Conservation (phyloP, 2,888 invertebrate species). For the Acanthoscelides obtectus region DNA sequence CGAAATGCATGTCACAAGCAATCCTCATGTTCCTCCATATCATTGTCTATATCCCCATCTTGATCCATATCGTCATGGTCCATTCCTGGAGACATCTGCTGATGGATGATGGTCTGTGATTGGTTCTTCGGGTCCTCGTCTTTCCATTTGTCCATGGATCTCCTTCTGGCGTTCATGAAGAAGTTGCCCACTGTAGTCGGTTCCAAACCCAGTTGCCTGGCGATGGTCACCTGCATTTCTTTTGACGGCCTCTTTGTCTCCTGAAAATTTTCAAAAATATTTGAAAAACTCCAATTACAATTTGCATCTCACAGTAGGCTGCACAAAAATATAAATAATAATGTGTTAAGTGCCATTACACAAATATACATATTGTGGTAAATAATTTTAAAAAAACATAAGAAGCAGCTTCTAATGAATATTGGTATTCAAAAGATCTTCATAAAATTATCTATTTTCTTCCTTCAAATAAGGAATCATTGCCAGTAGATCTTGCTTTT, state of each 20-base stretch:
- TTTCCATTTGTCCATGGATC: conserved; percentile 98
- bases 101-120: conserved; percentile 42
- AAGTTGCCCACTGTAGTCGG: conserved; percentile 99
- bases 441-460: too few species aligned
- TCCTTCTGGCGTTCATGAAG: conserved; percentile 99
- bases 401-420: too few species aligned
- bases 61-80: conserved; percentile 47
- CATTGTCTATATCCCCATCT: conserved; percentile 51
- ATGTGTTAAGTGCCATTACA: too few species aligned
- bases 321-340: too few species aligned
- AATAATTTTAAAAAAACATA: too few species aligned
- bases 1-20: conserved; percentile 55
- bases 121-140: conserved; percentile 76
- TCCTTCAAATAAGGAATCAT: too few species aligned
- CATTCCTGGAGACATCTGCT: conserved; percentile 47
- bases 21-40: conserved; percentile 53
- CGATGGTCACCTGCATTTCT: conserved; percentile 99
- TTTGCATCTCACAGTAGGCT: too few species aligned
- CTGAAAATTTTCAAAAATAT: conserved; percentile 57
- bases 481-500: too few species aligned
- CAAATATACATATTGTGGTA: too few species aligned
- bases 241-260: conserved; percentile 99
- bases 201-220: conserved; percentile 91
- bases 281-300: too few species aligned
- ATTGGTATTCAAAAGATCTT: too few species aligned